A percentile compares a stretch with the other conserved stretches of the same genome.
Evolutionary conservation across 2,113 vertebrate genomes (phyloP).

Genomic region (Eolophus roseicapilla): DNA sequence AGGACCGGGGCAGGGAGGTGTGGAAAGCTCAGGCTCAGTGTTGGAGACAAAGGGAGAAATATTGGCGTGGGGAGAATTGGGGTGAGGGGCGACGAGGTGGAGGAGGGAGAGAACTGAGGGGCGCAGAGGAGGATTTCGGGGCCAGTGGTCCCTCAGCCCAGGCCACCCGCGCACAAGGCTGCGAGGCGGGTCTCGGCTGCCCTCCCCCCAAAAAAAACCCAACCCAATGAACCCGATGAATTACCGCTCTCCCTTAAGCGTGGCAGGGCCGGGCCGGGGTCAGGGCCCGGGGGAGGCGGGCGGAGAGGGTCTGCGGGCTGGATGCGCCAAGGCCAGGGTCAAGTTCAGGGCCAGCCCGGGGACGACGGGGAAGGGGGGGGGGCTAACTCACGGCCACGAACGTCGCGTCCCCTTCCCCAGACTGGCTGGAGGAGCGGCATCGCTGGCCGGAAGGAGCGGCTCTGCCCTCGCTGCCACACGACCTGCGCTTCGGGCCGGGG

Average conservation of each 20-base stretch:
- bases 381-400: neutral
- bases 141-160: neutral
- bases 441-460: neutral
- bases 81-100: neutral
- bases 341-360: slow-evolving; percentile 70
- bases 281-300: slow-evolving; percentile 35
- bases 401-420: neutral
- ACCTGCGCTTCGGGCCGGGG: neutral
- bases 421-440: neutral
- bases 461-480: neutral
- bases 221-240: neutral
- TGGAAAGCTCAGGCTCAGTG: neutral
- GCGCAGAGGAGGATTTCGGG: neutral
- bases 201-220: neutral
- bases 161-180: neutral
- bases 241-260: neutral
- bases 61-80: neutral
- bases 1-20: neutral
- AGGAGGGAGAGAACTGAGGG: neutral
- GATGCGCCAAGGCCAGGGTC: slow-evolving; percentile 73
- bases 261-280: slow-evolving; percentile 30
- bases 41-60: neutral
- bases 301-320: neutral
- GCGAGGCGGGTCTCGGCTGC: neutral
- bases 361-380: neutral